phyloP scores from a whole-genome alignment of 1,140 invertebrate species.

The Muscidifurax raptorellus region DNA sequence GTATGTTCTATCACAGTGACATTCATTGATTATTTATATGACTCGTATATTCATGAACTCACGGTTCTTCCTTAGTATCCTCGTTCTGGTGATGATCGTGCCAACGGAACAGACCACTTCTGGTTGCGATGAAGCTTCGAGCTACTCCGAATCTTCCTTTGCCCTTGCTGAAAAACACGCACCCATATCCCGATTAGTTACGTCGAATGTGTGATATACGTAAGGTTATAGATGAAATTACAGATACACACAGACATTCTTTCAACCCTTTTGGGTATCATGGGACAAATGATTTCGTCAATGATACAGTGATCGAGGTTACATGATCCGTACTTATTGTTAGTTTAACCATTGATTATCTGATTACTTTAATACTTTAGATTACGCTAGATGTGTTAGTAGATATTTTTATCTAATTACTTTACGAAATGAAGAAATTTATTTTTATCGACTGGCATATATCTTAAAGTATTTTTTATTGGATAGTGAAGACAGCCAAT shows the following conservation, averaged over 20 bases:
- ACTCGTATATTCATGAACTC: conserved; percentile 62
- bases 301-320: not conserved
- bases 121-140: conserved; percentile 90
- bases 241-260: not conserved
- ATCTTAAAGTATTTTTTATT: not conserved
- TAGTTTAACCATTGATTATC: too few species aligned
- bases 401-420: not conserved
- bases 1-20: too few species aligned
- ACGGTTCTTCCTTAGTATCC: conserved; percentile 79
- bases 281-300: not conserved
- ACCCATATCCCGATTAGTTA: conserved; percentile 20
- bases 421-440: not conserved
- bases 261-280: not conserved
- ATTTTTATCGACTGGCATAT: not conserved
- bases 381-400: conserved; percentile 1
- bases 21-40: too few species aligned
- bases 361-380: not conserved
- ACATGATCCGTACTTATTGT: too few species aligned
- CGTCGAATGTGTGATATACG: not conserved
- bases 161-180: conserved; percentile 83
- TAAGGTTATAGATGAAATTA: conserved; percentile 5
- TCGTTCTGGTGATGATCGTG: conserved; percentile 83
- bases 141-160: conserved; percentile 90
- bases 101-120: conserved; percentile 91
- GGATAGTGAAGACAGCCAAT: too few species aligned